These are phyloP conservation scores for Atopsyche davidsoni DNA, from an alignment of 1,140 invertebrate species.

Conservation along the genomic window DNA sequence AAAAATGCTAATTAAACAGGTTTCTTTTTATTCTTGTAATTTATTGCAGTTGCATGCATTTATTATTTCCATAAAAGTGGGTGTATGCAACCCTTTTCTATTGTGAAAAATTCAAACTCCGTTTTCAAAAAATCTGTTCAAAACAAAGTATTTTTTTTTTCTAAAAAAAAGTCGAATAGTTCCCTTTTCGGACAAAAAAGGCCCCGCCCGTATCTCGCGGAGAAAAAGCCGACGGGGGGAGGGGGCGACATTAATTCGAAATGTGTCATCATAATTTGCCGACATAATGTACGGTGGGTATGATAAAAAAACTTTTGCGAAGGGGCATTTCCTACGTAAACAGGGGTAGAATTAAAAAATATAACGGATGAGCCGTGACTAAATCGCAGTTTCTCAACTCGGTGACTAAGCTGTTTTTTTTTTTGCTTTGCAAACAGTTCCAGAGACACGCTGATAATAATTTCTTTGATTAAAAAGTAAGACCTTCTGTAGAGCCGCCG, in stretches of 20 bases:
- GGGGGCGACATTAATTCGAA: slow-evolving; percentile 19
- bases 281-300: slow-evolving; percentile 16
- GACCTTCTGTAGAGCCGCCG: slow-evolving; percentile 1
- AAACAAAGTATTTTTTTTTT: too few relatives aligned
- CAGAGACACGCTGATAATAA: slow-evolving; percentile 12
- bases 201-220: not conserved
- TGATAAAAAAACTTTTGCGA: slow-evolving; percentile 19
- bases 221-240: slow-evolving; percentile 1
- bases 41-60: too few relatives aligned
- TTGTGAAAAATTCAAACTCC: too few relatives aligned
- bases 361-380: slow-evolving; percentile 30
- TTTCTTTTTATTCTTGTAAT: too few relatives aligned
- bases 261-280: slow-evolving; percentile 25
- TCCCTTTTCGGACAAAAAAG: not conserved
- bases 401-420: slow-evolving; percentile 20
- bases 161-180: too few relatives aligned
- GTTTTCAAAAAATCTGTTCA: too few relatives aligned
- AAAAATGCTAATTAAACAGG: too few relatives aligned
- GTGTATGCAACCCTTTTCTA: too few relatives aligned
- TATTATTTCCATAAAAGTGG: too few relatives aligned
- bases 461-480: slow-evolving; percentile 29
- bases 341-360: slow-evolving; percentile 28
- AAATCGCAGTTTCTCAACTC: slow-evolving; percentile 28
- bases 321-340: slow-evolving; percentile 13
- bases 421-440: slow-evolving; percentile 7